phyloP scores from a whole-genome alignment of 2,113 vertebrate genomes.

The Steatornis caripensis region DNA sequence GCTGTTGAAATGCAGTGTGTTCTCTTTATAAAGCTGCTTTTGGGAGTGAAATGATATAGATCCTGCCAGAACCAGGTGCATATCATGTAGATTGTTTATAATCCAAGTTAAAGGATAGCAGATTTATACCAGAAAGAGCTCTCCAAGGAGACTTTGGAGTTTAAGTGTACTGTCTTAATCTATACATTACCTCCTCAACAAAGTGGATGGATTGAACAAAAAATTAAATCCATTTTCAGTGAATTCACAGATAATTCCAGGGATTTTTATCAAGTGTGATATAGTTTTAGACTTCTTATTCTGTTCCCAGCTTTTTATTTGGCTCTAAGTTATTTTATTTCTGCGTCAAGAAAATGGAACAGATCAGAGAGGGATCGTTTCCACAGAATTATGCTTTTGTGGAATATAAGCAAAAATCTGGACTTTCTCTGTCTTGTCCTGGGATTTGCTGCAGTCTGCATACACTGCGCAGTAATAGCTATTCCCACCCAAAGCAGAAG shows the following conservation, averaged over 20 bases:
- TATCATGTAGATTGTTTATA: constrained; percentile 36
- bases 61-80: constrained; percentile 32
- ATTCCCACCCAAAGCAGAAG: neutral
- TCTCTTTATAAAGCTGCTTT: constrained; percentile 53
- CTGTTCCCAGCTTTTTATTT: constrained; percentile 49
- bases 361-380: neutral
- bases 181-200: constrained; percentile 36
- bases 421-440: constrained; percentile 3
- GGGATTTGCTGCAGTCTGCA: neutral
- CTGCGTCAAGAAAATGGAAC: neutral
- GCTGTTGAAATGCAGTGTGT: constrained; percentile 53
- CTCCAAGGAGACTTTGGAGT: neutral
- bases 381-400: neutral
- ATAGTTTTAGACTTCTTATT: constrained; percentile 22
- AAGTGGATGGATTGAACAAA: neutral
- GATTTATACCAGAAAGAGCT: constrained; percentile 32
- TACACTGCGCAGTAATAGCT: neutral
- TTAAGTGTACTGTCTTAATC: constrained; percentile 44
- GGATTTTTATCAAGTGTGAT: constrained; percentile 41
- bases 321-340: constrained; percentile 28
- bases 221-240: neutral
- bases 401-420: neutral
- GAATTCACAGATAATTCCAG: constrained; percentile 47
- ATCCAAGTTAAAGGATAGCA: constrained; percentile 43
- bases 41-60: constrained; percentile 41